Conservation (phyloP, 2,797 vertebrate genomes). For the Enteromius thamalakanensis region DNA sequence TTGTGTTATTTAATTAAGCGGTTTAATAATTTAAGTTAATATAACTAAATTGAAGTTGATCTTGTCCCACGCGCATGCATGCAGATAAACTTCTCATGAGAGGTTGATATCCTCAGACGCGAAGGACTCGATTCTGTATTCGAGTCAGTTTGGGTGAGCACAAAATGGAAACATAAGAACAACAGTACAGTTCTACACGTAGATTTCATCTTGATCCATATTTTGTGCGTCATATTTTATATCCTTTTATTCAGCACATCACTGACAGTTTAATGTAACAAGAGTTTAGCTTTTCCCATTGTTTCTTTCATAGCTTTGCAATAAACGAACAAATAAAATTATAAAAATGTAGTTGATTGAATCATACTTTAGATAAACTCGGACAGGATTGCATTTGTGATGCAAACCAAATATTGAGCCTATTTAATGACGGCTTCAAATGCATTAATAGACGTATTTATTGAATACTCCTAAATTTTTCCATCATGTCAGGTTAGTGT, state of each 20-base stretch:
- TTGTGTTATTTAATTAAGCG: neutral
- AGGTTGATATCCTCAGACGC: neutral
- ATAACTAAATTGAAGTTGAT: neutral
- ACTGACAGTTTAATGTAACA: neutral
- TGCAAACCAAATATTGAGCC: no score
- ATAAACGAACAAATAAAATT: neutral
- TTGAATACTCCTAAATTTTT: neutral
- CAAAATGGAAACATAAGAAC: constrained; percentile 4
- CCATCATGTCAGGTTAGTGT: neutral
- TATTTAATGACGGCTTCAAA: neutral
- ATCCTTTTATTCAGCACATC: neutral
- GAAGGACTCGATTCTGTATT: neutral
- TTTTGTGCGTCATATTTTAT: no score
- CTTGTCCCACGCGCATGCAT: neutral
- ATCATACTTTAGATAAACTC: neutral
- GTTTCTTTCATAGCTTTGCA: neutral
- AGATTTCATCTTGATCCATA: neutral
- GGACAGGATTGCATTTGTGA: neutral
- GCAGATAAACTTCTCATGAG: neutral
- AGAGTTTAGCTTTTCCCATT: neutral
- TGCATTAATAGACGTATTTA: neutral
- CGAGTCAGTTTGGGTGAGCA: neutral
- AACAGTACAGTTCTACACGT: neutral
- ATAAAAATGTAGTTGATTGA: neutral
- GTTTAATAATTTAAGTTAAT: neutral